Evolutionary conservation across 2,888 invertebrate species (phyloP), one percentile per base, ranked within the genome.

Genomic region (Drosophila paranaensis): DNA sequence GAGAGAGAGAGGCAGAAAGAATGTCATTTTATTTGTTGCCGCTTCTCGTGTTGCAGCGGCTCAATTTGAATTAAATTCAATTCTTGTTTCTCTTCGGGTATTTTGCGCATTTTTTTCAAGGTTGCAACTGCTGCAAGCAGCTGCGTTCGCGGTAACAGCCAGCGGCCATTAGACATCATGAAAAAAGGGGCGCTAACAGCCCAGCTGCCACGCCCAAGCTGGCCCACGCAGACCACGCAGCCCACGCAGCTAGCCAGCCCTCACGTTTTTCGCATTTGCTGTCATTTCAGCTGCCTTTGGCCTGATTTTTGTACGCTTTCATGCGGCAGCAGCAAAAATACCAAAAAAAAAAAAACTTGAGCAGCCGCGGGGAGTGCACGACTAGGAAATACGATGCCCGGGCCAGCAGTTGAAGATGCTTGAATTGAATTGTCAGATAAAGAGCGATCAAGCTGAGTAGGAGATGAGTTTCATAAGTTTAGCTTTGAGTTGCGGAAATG

Each of bases 1-100:
- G 14, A 11, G 20, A 11, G 43, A 14, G 40, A 16, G 39, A 27
- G 45, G 5, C 9, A 16, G 30, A 16, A 20, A 16, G 63, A 20
- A 66, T 69, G 74, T 51, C 78, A 62, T 73, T 65, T 60, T 68
- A 42, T 56, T 64, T 65, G 60, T 72, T 53, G 46, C 40, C 33
- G 46, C 35, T 68, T 60, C 54, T 46, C 46, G 25, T 65, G 60
- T 53, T 60, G 74, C 64, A 55, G 37, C 63, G 58, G 79, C 82
- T 88, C 85, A 82, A 82, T 88, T 83, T 85, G 76, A 77, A 82
- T 85, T 85, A 85, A 85, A 83, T 83, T 85, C 88, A 82, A 85
- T 85, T 70, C 74, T 75, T 75, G 27, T 67, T 27, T 27, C 20
- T 20, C 40, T 61, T 16, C 8, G 33, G 46, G 4, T n/a, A 33